These are phyloP conservation scores for Piprites chloris DNA, from an alignment of 2,113 vertebrate species.

Conservation along the genomic window DNA sequence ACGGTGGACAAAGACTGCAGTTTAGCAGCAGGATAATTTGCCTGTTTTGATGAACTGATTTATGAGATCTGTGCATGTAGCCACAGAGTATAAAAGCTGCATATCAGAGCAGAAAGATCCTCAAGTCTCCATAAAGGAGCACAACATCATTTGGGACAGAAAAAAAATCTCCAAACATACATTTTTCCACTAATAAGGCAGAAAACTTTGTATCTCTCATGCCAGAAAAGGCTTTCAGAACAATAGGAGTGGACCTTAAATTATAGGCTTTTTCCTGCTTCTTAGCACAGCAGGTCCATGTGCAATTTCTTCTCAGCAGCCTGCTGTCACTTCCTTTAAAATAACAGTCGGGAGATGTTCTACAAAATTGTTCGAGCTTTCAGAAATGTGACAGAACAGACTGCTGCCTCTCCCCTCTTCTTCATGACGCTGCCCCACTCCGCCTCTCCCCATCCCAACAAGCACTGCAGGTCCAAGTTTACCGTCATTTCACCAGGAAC, in stretches of 20 bases:
- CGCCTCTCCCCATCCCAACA: background rate
- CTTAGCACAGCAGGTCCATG: background rate
- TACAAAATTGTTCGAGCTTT: constrained; percentile 13
- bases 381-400: background rate
- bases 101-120: background rate
- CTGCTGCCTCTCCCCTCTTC: background rate
- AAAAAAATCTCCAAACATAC: background rate
- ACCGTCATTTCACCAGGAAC: background rate
- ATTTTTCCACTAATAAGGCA: background rate
- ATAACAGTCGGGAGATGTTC: background rate
- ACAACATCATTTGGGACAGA: background rate
- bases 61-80: background rate
- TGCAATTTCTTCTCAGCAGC: constrained; percentile 13
- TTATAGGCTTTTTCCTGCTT: constrained; percentile 52
- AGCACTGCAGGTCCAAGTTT: background rate
- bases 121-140: background rate
- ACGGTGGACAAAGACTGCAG: background rate
- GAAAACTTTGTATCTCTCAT: background rate
- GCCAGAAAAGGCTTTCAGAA: constrained; percentile 17
- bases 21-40: background rate
- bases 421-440: background rate
- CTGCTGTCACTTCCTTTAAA: constrained; percentile 17
- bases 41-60: background rate
- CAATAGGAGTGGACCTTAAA: constrained; percentile 14
- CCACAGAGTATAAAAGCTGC: background rate